These are phyloP conservation scores for Eurois occulta DNA, from an alignment of 2,888 invertebrate genomes.

Conservation along the genomic window DNA sequence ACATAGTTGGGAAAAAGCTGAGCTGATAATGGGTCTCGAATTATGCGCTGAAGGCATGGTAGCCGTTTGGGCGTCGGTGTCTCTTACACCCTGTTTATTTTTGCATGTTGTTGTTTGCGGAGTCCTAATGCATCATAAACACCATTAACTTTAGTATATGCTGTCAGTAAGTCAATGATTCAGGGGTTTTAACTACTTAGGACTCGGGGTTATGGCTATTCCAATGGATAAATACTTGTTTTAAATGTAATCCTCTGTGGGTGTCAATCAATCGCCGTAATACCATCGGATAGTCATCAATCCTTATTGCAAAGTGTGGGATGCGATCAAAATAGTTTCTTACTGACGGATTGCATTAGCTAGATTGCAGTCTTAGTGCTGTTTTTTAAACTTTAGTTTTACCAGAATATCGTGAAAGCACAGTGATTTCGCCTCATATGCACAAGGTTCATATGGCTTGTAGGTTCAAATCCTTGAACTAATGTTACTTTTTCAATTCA, in stretches of 20 bases:
- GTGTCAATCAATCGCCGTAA: slow-evolving; percentile 37
- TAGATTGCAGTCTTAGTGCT: slow-evolving; percentile 8
- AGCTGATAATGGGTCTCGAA: too few species aligned
- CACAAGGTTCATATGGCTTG: not conserved
- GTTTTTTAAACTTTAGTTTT: not conserved
- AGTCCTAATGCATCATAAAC: not conserved
- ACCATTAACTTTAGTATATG: not conserved
- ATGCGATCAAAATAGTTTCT: slow-evolving; percentile 34
- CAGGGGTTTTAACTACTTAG: not conserved
- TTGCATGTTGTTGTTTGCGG: rapidly evolving
- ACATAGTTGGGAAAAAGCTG: too few species aligned
- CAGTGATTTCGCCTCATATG: not conserved
- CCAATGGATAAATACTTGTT: slow-evolving; percentile 4
- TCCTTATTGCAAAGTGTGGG: slow-evolving; percentile 30
- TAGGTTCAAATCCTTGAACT: not conserved
- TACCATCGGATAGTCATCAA: slow-evolving; percentile 32
- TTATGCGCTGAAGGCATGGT: too few species aligned
- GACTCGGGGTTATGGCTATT: not conserved
- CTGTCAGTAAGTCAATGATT: slow-evolving; percentile 4
- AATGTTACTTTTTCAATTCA: not conserved
- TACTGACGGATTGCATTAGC: slow-evolving; percentile 22
- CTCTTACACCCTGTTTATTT: not conserved
- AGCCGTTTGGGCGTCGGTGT: too few species aligned
- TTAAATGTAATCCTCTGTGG: slow-evolving; percentile 23
- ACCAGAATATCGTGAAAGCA: not conserved